Base-by-base conservation (phyloP, 2,888 invertebrate genomes). In the Hypselothyrea guttata region DNA sequence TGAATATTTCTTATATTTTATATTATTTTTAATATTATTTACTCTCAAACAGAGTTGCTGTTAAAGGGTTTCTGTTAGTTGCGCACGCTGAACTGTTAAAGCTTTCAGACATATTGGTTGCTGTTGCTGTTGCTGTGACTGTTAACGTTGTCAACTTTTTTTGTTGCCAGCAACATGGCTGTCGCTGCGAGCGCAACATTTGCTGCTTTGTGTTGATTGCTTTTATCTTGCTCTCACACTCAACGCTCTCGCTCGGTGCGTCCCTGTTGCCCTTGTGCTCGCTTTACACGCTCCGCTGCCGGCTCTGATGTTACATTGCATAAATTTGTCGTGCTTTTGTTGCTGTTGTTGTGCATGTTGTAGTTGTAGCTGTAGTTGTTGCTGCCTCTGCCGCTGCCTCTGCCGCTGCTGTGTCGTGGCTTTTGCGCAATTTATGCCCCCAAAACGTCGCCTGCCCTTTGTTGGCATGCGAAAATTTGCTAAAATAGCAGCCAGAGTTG, bases 401-500 rank as follows among this genome's bases (percentile, higher is more conserved):
- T 37, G 18, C 37, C n/a, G 9, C 16, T 15, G 38, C 22, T 22
- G 22, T 22, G 22, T 22, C 22, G 11, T 71, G 63, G 58, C 60
- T 77, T 71, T 73, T 22, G 22, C 22, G 62, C 79, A 72, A 83
- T 85, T 85, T 75, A 75, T 85, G 86, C 72, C 64, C 71, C 72
- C 68, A 63, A 84, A 84, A 71, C 67, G 66, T 74, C 68, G 65
- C 53, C 57, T 58, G 61, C 52, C 62, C 59, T 69, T 69, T 81
- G 68, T 57, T 57, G 66, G 66, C 71, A 61, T 58, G 76, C 68
- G 81, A 82, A 85, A 82, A 82, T 82, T 82, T 85, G 86, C 67
- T 79, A 79, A 81, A 85, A 77, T 82, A 82, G 65, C 85, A 74
- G 62, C 65, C 65, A 59, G 47, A 56, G 49, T 48, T 61, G 66